Percentiles rank a stretch among this genome's conserved stretches.
Conservation (phyloP, 1,140 invertebrate genomes). For the Aphelinus atriplicis region DNA sequence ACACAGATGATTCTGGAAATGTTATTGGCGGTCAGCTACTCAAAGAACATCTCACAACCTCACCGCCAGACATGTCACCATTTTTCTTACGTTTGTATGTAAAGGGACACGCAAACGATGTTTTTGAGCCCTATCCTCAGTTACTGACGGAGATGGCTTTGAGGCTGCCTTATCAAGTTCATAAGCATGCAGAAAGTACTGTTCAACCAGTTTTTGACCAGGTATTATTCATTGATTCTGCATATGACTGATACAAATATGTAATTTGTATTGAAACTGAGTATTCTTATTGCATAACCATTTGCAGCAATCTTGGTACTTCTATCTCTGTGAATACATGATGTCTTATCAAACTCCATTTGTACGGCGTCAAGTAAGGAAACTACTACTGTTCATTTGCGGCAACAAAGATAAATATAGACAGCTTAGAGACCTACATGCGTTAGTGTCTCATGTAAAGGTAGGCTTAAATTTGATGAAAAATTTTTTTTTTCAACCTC, state of each 20-base stretch:
- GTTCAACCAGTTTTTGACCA: constrained; percentile 69
- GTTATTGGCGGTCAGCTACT: constrained; percentile 72
- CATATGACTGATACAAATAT: not conserved
- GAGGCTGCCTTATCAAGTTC: constrained; percentile 92
- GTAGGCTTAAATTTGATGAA: constrained; percentile 57
- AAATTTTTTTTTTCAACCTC: constrained; percentile 15
- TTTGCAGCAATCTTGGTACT: constrained; percentile 73
- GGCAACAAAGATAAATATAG: constrained; percentile 96
- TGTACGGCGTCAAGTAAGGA: constrained; percentile 82
- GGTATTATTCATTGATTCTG: constrained; percentile 44
- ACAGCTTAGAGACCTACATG: constrained; percentile 91
- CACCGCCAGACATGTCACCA: constrained; percentile 93
- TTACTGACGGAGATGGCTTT: constrained; percentile 95
- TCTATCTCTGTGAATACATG: constrained; percentile 94
- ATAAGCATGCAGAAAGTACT: constrained; percentile 76
- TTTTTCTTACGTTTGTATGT: constrained; percentile 95
- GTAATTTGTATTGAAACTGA: not conserved
- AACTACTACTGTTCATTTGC: constrained; percentile 91
- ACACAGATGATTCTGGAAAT: constrained; percentile 66
- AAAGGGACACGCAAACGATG: constrained; percentile 88
- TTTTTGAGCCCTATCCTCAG: constrained; percentile 93
- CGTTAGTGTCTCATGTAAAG: constrained; percentile 83
- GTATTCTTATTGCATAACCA: not conserved
- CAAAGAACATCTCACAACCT: constrained; percentile 81
- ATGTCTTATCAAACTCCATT: constrained; percentile 88